phyloP scores from a whole-genome alignment of 2,888 invertebrate species.

The Anagyrus pseudococci region DNA sequence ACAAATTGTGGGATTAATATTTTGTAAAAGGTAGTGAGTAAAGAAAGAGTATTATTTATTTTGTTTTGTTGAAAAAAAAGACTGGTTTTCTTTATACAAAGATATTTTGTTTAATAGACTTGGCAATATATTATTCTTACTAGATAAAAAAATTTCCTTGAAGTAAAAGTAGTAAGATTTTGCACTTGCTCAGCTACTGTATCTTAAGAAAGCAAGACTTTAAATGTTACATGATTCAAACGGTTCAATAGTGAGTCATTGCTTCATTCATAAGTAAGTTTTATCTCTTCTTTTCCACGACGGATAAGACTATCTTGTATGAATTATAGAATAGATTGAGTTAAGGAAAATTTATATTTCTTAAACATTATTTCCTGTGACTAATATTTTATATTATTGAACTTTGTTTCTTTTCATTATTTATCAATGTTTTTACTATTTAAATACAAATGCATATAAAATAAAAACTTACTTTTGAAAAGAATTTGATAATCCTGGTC shows the following conservation, averaged over 20 bases:
- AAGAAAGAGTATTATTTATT: neutral
- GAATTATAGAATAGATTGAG: too few relatives aligned
- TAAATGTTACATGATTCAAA: neutral
- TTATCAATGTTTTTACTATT: neutral
- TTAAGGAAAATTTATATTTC: too few relatives aligned
- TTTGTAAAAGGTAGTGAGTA: neutral
- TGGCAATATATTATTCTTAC: too few relatives aligned
- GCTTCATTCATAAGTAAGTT: neutral
- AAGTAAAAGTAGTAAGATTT: too few relatives aligned
- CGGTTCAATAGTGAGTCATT: neutral
- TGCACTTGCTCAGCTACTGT: too few relatives aligned
- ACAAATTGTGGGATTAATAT: neutral
- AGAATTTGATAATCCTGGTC: neutral
- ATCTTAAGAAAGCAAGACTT: too few relatives aligned
- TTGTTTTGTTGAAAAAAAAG: neutral
- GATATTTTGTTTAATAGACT: too few relatives aligned
- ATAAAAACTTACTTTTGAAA: conserved; percentile 13
- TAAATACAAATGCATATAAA: neutral
- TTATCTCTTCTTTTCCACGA: neutral
- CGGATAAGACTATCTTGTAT: neutral
- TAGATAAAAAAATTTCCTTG: too few relatives aligned
- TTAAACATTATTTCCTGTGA: too few relatives aligned
- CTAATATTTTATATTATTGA: too few relatives aligned
- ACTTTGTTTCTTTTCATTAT: neutral
- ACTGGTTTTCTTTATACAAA: neutral